Percentiles rank a stretch among this genome's conserved stretches.
phyloP scores from a whole-genome alignment of 2,888 invertebrate genomes.

The Lordiphosa andalusiaca region DNA sequence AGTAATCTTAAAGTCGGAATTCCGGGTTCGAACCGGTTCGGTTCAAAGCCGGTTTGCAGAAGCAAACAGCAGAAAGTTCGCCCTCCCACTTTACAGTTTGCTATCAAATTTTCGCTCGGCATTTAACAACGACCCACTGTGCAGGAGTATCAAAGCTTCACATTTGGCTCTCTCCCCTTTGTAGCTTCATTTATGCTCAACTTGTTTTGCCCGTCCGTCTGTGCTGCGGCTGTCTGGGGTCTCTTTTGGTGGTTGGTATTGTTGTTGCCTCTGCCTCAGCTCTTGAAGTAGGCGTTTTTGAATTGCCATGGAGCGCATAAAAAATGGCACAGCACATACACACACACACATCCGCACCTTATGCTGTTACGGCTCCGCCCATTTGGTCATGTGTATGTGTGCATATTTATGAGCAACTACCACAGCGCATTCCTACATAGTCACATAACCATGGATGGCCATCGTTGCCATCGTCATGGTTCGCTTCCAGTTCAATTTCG shows the following conservation, averaged over 20 bases:
- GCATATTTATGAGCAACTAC: constrained; percentile 65
- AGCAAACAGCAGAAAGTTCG: too few relatives aligned
- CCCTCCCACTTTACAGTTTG: too few relatives aligned
- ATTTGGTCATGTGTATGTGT: constrained; percentile 64
- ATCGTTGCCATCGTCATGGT: not conserved
- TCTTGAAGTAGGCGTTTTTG: constrained; percentile 77
- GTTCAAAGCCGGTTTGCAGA: too few relatives aligned
- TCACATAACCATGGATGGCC: constrained; percentile 11
- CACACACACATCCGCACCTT: constrained; percentile 57
- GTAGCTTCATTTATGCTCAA: constrained; percentile 5
- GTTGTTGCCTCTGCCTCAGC: constrained; percentile 49
- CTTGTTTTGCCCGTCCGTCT: not conserved
- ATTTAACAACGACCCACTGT: constrained; percentile 28
- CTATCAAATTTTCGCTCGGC: too few relatives aligned
- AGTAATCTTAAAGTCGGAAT: too few relatives aligned
- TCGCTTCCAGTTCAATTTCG: constrained; percentile 50
- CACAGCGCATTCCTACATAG: constrained; percentile 61
- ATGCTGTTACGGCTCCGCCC: constrained; percentile 78
- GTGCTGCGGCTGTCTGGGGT: constrained; percentile 6
- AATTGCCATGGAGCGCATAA: constrained; percentile 71
- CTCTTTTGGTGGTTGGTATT: constrained; percentile 29
- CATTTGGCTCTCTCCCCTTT: constrained; percentile 16
- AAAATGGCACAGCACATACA: constrained; percentile 47
- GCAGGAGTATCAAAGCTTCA: constrained; percentile 47
- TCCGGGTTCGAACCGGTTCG: too few relatives aligned